phyloP scores from a whole-genome alignment of 2,797 vertebrate species.

The Myripristis jacobus region DNA sequence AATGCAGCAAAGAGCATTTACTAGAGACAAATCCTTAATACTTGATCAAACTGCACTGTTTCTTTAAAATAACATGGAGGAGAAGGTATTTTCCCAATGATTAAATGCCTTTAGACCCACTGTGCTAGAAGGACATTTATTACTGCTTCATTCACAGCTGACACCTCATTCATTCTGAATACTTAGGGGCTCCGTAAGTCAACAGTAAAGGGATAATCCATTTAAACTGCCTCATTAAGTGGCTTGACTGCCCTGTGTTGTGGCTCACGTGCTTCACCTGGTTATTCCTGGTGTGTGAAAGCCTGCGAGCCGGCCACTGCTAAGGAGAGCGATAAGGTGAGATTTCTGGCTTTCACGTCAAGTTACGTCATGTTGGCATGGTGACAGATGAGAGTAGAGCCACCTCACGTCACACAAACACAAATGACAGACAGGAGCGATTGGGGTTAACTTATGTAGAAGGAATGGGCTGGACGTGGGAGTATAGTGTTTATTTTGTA shows the following conservation, averaged over 20 bases:
- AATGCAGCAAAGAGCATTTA: too few species aligned
- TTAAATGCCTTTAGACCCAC: neutral
- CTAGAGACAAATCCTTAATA: too few species aligned
- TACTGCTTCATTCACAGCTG: constrained; percentile 31
- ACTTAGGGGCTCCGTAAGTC: constrained; percentile 47
- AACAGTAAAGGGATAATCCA: constrained; percentile 71
- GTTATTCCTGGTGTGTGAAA: constrained; percentile 66
- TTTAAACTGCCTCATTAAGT: constrained; percentile 71
- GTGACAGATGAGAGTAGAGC: too few species aligned
- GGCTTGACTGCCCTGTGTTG: constrained; percentile 56
- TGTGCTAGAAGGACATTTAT: constrained; percentile 17
- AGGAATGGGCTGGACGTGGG: neutral
- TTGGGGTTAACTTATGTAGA: neutral
- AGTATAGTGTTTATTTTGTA: too few species aligned
- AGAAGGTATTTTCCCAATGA: too few species aligned
- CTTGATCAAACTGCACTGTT: too few species aligned
- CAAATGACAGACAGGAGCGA: neutral
- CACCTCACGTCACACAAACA: too few species aligned
- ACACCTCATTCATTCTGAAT: constrained; percentile 32
- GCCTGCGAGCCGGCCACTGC: constrained; percentile 33
- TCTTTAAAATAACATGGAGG: too few species aligned
- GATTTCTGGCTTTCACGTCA: constrained; percentile 57
- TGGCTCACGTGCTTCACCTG: constrained; percentile 54
- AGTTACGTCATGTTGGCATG: constrained; percentile 20
- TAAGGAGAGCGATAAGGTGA: constrained; percentile 33